A percentile compares a stretch with the other conserved stretches of the same genome.
phyloP scores from a whole-genome alignment of 2,888 invertebrate species.

The Acleris laterana region DNA sequence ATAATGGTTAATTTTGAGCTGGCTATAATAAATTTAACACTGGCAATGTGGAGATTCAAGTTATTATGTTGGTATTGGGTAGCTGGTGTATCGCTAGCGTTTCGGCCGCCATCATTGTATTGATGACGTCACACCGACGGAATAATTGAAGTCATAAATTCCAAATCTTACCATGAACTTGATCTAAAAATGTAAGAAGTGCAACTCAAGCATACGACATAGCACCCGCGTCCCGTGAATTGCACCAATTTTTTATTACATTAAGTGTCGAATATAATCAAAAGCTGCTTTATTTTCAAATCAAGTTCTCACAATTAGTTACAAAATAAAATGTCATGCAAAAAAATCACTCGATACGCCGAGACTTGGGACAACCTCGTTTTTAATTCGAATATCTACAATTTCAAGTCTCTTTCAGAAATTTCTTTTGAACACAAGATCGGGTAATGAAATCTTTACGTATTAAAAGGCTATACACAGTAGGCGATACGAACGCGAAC shows the following conservation, averaged over 20 bases:
- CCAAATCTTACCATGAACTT: background rate
- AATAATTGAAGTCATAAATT: too few species aligned
- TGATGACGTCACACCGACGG: too few species aligned
- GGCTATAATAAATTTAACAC: slow-evolving; percentile 12
- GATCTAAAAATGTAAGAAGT: background rate
- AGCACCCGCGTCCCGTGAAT: slow-evolving; percentile 17
- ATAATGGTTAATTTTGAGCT: slow-evolving; percentile 20
- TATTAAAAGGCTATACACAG: too few species aligned
- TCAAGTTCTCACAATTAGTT: slow-evolving; percentile 41
- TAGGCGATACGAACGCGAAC: too few species aligned
- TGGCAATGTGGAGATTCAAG: slow-evolving; percentile 15
- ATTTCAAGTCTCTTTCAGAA: slow-evolving; percentile 39
- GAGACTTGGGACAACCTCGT: slow-evolving; percentile 56
- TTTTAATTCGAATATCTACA: slow-evolving; percentile 63
- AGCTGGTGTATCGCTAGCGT: too few species aligned
- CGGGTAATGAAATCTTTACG: too few species aligned
- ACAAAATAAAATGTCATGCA: slow-evolving; percentile 25
- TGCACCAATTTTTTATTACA: slow-evolving; percentile 20
- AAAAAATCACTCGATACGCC: slow-evolving; percentile 43
- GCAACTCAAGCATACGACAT: background rate
- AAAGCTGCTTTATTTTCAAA: slow-evolving; percentile 12
- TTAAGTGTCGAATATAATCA: background rate
- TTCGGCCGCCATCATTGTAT: too few species aligned
- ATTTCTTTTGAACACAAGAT: background rate
- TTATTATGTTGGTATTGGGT: background rate